Conservation (phyloP, 2,888 invertebrate species). For the Anarsia innoxiella region DNA sequence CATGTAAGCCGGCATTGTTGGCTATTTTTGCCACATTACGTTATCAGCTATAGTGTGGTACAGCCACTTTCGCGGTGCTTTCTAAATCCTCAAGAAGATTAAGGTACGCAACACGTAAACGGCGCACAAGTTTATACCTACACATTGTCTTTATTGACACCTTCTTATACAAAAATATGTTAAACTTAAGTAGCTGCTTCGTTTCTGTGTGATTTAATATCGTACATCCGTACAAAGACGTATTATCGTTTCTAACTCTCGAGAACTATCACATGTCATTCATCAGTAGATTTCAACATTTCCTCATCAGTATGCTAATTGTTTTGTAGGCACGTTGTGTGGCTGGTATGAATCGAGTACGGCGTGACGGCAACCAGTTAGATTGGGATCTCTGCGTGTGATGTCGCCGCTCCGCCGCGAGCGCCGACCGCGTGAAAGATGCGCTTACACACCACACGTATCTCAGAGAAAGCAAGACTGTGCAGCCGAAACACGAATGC, state of each 20-base stretch:
- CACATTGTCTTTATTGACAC: background rate
- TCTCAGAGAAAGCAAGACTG: background rate
- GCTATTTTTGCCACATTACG: slow-evolving; percentile 55
- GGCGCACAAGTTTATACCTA: background rate
- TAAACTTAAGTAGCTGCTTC: too few relatives aligned
- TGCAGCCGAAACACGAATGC: background rate
- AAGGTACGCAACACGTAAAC: slow-evolving; percentile 23
- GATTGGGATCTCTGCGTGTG: slow-evolving; percentile 5
- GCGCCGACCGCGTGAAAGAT: background rate
- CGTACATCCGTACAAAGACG: background rate
- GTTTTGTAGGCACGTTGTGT: background rate
- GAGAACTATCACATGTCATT: too few relatives aligned
- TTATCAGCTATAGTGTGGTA: slow-evolving; percentile 43
- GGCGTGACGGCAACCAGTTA: background rate
- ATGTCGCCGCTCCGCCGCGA: slow-evolving; percentile 8
- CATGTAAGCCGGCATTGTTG: slow-evolving; percentile 37
- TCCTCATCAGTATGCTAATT: slow-evolving; percentile 5
- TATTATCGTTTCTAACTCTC: background rate
- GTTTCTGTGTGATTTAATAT: too few relatives aligned
- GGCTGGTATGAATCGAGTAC: background rate
- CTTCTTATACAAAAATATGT: too few relatives aligned
- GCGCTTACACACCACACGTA: background rate
- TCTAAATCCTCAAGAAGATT: slow-evolving; percentile 59
- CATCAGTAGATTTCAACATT: slow-evolving; percentile 3
- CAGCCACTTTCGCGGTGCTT: slow-evolving; percentile 52